Conservation (phyloP, 2,888 invertebrate species). For the Heliconius hortense region DNA sequence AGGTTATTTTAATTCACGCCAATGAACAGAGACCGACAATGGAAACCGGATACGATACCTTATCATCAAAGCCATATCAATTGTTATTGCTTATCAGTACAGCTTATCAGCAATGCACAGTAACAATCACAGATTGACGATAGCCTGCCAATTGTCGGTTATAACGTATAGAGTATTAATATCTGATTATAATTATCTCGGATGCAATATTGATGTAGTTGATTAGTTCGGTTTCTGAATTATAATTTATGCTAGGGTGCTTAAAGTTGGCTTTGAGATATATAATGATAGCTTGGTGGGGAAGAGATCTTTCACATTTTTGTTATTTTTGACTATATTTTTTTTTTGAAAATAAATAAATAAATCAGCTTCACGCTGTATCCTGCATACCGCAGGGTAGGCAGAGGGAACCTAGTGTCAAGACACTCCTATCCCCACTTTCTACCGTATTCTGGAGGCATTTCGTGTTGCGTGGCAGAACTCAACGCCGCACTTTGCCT, state of each 20-base stretch:
- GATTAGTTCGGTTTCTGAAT: background rate
- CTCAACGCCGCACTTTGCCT: no score
- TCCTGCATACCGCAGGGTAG: no score
- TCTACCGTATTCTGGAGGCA: no score
- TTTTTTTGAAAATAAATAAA: no score
- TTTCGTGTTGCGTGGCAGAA: no score
- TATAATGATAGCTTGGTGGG: background rate
- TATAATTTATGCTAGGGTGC: background rate
- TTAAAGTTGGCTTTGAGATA: background rate
- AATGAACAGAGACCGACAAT: background rate
- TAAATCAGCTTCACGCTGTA: no score
- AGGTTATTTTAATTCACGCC: background rate
- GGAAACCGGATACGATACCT: background rate
- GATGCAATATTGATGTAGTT: conserved; percentile 3
- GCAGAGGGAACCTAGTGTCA: no score
- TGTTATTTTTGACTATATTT: no score
- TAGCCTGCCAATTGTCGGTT: conserved; percentile 14
- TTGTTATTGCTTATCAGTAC: conserved; percentile 10
- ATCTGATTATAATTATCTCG: background rate
- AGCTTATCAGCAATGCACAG: background rate
- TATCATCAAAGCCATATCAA: conserved; percentile 1
- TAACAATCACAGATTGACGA: conserved; percentile 1
- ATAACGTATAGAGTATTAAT: background rate
- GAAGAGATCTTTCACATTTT: no score
- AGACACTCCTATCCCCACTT: no score